Evolutionary conservation across 64 coral and sea anemone species (phyloP).

Genomic region (Hydrozoanthus tunicans): DNA sequence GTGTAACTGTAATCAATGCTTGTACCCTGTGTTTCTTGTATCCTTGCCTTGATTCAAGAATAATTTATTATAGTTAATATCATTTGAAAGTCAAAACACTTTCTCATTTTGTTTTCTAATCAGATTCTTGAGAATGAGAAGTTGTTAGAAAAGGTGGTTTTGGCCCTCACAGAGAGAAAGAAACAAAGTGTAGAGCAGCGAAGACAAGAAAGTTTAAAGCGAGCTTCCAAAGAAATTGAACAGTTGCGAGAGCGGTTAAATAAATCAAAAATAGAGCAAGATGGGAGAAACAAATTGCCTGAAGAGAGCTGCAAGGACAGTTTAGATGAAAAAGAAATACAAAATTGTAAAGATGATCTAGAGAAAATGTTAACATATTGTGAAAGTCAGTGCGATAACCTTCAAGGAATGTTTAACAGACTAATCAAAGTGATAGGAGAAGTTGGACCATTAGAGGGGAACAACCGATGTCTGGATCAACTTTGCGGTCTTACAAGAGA

Average conservation of each 20-base stretch:
- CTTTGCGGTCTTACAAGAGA: slow-evolving; percentile 57
- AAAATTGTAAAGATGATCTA: not conserved
- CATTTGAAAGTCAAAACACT: not conserved
- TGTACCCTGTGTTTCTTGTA: too few species aligned
- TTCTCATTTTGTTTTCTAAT: not conserved
- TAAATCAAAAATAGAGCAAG: slow-evolving; percentile 38
- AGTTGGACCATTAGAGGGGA: slow-evolving; percentile 60
- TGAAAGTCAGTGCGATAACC: slow-evolving; percentile 21
- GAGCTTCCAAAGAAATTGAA: slow-evolving; percentile 67
- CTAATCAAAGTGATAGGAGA: slow-evolving; percentile 67
- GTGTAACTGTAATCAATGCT: too few species aligned
- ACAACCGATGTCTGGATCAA: slow-evolving; percentile 36
- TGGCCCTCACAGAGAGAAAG: slow-evolving; percentile 26
- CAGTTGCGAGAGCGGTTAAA: slow-evolving; percentile 49
- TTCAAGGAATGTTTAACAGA: slow-evolving; percentile 42
- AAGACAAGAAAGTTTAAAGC: slow-evolving; percentile 70
- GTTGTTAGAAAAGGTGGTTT: slow-evolving; percentile 51
- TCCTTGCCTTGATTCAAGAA: not conserved
- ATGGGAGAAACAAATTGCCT: not conserved
- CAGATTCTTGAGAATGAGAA: slow-evolving; percentile 56
- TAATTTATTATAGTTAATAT: not conserved
- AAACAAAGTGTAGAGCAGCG: slow-evolving; percentile 55
- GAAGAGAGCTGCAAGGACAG: slow-evolving; percentile 14
- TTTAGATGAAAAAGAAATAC: not conserved
- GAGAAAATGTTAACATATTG: slow-evolving; percentile 16